phyloP scores from a whole-genome alignment of 2,888 invertebrate genomes.

The Mycogona germanica region DNA sequence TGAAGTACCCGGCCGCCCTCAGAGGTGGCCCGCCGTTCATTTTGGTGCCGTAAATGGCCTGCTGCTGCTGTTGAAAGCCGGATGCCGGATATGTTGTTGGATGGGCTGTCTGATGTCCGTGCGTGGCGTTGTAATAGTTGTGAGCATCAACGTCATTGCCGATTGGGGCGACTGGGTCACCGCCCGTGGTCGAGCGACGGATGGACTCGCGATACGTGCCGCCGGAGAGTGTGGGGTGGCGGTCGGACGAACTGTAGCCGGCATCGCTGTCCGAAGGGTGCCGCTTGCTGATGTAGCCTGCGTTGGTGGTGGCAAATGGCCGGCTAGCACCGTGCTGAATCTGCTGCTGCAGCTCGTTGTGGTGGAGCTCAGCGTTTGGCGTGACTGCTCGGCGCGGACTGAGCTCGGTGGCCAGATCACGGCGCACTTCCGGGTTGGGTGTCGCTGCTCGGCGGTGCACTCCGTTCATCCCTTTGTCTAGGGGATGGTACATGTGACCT shows the following conservation, averaged over 20 bases:
- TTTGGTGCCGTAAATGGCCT: background rate
- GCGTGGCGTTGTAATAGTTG: background rate
- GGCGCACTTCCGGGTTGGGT: conserved; percentile 43
- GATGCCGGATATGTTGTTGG: background rate
- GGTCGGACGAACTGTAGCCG: conserved; percentile 10
- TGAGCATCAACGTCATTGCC: background rate
- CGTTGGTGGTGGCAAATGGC: background rate
- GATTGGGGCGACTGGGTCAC: background rate
- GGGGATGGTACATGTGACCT: too few species aligned
- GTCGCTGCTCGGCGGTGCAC: conserved; percentile 63
- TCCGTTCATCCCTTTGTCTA: too few species aligned
- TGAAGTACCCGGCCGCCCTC: conserved; percentile 5
- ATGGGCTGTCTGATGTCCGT: background rate
- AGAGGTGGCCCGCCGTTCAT: background rate
- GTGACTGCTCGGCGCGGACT: conserved; percentile 59
- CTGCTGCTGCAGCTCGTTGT: background rate
- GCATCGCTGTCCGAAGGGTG: conserved; percentile 5
- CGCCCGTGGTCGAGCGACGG: too few species aligned
- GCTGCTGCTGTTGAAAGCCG: conserved; percentile 14
- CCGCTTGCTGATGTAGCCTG: background rate
- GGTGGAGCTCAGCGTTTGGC: conserved; percentile 56
- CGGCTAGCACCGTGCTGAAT: background rate
- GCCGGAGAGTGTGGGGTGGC: background rate
- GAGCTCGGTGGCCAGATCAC: conserved; percentile 34
- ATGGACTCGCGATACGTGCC: too few species aligned